Conservation (phyloP, 1,140 invertebrate genomes). For the Leptinotarsa defecta region DNA sequence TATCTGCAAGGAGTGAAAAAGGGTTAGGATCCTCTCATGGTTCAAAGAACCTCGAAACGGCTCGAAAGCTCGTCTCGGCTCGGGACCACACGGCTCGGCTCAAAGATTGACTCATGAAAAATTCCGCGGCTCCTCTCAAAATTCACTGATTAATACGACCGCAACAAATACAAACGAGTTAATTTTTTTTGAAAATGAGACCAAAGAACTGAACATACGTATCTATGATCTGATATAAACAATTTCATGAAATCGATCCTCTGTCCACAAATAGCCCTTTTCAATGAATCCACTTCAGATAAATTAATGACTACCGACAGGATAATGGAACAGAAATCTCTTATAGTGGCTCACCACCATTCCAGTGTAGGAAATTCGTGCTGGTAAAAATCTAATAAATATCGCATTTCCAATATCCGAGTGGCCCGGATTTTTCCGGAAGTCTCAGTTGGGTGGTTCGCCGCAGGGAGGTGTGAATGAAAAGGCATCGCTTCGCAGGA, state of each 20-base stretch:
- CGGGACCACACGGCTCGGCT: too few species aligned
- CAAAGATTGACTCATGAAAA: too few species aligned
- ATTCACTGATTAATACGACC: too few species aligned
- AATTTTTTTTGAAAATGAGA: neutral
- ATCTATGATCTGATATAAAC: neutral
- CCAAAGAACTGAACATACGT: neutral
- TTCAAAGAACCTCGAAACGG: too few species aligned
- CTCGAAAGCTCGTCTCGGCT: too few species aligned
- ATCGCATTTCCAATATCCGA: slow-evolving; percentile 51
- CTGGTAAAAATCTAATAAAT: slow-evolving; percentile 51
- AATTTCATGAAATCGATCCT: too few species aligned
- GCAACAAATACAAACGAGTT: too few species aligned
- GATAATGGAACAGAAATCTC: slow-evolving; percentile 20
- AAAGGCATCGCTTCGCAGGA: slow-evolving; percentile 22
- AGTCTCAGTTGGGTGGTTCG: slow-evolving; percentile 35
- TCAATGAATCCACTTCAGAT: slow-evolving; percentile 8
- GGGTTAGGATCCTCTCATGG: too few species aligned
- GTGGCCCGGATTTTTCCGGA: slow-evolving; percentile 44
- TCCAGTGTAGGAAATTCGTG: slow-evolving; percentile 44
- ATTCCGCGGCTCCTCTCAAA: too few species aligned
- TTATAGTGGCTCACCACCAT: neutral
- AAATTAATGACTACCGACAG: slow-evolving; percentile 23
- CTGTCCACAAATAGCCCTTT: neutral
- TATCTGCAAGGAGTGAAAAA: too few species aligned
- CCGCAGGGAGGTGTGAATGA: slow-evolving; percentile 35